Percentiles rank a stretch among this genome's conserved stretches.
These are phyloP conservation scores for Stenodema calcarata DNA, from an alignment of 2,888 invertebrate species.

Conservation along the genomic window DNA sequence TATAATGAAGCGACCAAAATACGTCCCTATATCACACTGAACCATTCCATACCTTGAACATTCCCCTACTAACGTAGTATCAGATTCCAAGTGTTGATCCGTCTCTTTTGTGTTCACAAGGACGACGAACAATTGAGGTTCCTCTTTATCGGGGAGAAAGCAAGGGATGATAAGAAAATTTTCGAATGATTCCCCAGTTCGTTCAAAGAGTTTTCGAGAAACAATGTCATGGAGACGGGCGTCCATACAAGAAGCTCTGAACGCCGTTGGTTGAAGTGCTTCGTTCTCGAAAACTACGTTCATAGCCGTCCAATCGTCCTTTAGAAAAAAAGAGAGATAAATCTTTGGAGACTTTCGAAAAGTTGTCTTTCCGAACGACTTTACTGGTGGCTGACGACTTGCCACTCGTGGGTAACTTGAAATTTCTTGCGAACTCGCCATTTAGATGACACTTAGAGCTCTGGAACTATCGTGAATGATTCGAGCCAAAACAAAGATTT, in stretches of 20 bases:
- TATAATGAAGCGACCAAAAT: too few relatives aligned
- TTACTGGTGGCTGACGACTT: too few relatives aligned
- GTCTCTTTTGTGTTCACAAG: slow-evolving; percentile 17
- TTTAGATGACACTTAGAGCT: too few relatives aligned
- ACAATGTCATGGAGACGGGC: background rate
- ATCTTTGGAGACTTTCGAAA: too few relatives aligned
- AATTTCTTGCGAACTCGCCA: too few relatives aligned
- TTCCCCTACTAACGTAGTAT: slow-evolving; percentile 21
- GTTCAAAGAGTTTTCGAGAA: background rate
- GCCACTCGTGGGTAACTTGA: too few relatives aligned
- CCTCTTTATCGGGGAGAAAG: background rate
- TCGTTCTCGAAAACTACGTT: background rate
- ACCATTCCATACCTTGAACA: slow-evolving; percentile 23
- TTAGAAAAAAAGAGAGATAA: too few relatives aligned
- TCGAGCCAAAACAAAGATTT: too few relatives aligned
- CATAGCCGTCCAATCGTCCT: slow-evolving; percentile 22
- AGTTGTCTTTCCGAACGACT: too few relatives aligned
- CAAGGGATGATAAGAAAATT: slow-evolving; percentile 12
- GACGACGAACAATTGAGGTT: background rate
- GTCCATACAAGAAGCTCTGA: slow-evolving; percentile 8
- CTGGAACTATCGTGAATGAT: too few relatives aligned
- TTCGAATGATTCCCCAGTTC: background rate
- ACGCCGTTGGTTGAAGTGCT: background rate
- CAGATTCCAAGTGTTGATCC: background rate
- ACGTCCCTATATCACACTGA: too few relatives aligned